A percentile compares a stretch with the other conserved stretches of the same genome.
phyloP scores from a whole-genome alignment of 2,113 vertebrate species.

The Myotis davidii region DNA sequence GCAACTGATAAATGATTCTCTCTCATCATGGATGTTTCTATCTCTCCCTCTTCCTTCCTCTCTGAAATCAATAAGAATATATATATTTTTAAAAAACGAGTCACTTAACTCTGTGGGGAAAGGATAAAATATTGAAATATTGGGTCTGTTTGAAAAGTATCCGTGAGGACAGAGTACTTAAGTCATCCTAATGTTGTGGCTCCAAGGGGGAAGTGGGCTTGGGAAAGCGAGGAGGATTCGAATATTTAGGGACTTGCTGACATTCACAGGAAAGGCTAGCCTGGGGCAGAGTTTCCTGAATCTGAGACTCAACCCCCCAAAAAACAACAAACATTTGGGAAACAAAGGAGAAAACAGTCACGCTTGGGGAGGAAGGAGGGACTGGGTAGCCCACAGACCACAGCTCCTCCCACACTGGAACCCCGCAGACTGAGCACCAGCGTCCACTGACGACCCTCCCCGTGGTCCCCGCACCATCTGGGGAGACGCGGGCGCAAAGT shows the following conservation, averaged over 20 bases:
- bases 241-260: neutral
- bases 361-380: neutral
- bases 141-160: neutral
- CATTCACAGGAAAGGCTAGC: neutral
- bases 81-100: too few relatives aligned
- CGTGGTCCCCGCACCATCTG: neutral
- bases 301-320: neutral
- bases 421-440: neutral
- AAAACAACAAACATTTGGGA: neutral
- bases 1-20: too few relatives aligned
- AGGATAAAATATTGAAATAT: neutral
- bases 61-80: too few relatives aligned
- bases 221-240: neutral
- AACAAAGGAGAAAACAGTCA: neutral
- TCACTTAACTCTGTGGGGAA: neutral
- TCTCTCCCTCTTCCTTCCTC: too few relatives aligned
- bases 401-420: neutral
- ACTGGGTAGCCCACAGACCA: neutral
- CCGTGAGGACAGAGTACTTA: neutral
- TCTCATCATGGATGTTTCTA: too few relatives aligned
- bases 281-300: neutral
- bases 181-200: neutral
- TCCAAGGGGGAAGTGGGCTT: neutral
- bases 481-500: neutral
- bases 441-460: neutral